These are phyloP conservation scores for Tichodroma muraria DNA, from an alignment of 2,113 vertebrate genomes.

Conservation along the genomic window DNA sequence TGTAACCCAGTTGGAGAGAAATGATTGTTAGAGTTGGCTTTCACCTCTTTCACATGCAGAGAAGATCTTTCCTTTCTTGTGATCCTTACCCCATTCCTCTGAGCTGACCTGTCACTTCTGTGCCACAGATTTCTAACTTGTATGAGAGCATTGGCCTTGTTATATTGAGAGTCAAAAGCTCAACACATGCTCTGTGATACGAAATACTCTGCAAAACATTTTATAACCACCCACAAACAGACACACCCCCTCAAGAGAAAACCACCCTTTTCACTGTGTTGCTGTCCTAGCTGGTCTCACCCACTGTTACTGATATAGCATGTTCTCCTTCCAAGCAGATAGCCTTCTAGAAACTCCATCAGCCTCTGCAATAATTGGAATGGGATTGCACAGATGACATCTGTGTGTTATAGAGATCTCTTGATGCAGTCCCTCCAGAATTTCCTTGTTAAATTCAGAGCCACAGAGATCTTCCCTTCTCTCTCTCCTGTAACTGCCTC, in stretches of 20 bases:
- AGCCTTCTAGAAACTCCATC: background rate
- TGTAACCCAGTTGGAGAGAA: background rate
- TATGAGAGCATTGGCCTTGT: background rate
- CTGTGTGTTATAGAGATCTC: background rate
- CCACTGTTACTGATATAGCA: background rate
- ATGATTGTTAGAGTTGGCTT: background rate
- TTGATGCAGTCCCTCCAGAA: background rate
- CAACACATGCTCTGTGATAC: background rate
- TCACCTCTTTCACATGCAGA: accelerated
- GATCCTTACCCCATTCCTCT: background rate
- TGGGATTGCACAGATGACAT: background rate
- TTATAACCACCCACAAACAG: background rate
- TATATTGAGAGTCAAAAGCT: background rate
- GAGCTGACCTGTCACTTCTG: background rate
- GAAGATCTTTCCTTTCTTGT: background rate
- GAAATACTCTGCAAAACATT: background rate
- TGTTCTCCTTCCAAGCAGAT: background rate
- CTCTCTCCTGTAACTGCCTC: background rate
- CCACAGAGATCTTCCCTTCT: background rate
- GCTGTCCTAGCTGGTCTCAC: background rate
- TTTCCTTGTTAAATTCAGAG: background rate
- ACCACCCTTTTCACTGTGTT: background rate
- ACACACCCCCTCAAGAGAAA: accelerated
- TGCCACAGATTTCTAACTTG: background rate
- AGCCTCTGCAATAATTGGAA: background rate